Conservation (phyloP, 2,888 invertebrate species). For the Napeogenes sylphis region DNA sequence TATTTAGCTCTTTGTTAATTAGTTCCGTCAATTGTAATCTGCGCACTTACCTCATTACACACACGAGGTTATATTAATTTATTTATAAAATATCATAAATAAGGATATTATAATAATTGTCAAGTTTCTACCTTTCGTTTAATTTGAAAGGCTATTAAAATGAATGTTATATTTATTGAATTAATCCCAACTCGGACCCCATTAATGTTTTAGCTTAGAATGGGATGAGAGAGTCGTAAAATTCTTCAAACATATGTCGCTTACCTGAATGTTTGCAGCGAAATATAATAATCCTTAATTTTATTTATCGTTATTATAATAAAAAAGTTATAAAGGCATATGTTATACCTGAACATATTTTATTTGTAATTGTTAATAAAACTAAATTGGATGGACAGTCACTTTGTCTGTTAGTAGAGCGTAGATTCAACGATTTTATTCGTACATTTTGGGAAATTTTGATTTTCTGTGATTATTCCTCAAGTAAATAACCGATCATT, state of each 20-base stretch:
- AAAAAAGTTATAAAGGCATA: too few species aligned
- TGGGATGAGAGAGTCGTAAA: constrained; percentile 19
- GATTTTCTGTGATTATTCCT: too few species aligned
- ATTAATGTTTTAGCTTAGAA: constrained; percentile 13
- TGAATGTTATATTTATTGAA: constrained; percentile 13
- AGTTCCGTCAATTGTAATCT: constrained; percentile 22
- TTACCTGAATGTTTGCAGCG: constrained; percentile 11
- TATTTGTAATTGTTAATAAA: too few species aligned
- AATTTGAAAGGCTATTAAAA: not conserved
- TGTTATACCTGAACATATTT: too few species aligned
- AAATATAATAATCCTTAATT: constrained; percentile 17
- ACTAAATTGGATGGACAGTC: too few species aligned
- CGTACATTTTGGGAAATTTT: too few species aligned
- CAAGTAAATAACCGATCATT: too few species aligned
- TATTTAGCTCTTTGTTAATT: constrained; percentile 27
- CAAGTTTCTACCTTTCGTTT: not conserved
- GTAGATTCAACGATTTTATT: too few species aligned
- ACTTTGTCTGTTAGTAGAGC: too few species aligned
- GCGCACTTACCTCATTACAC: constrained; percentile 10
- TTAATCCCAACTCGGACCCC: constrained; percentile 11
- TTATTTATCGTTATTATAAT: not conserved
- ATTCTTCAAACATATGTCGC: constrained; percentile 16
- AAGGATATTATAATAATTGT: not conserved
- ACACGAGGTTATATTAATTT: constrained; percentile 10
- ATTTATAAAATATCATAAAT: not conserved